phyloP scores from a whole-genome alignment of 2,888 invertebrate genomes.

The Eustalomyia histrio region DNA sequence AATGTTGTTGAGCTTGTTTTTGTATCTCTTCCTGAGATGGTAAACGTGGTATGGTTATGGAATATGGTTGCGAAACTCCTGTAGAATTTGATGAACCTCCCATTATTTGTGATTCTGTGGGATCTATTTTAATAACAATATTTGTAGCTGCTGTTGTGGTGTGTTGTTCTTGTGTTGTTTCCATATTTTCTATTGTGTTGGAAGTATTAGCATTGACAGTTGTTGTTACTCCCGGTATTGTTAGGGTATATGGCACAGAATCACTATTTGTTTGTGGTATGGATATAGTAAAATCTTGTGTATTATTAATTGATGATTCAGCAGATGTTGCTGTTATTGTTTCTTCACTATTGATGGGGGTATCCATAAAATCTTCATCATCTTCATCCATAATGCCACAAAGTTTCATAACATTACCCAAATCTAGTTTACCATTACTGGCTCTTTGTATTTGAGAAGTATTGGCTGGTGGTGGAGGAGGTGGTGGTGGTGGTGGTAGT shows the following conservation, averaged over 20 bases:
- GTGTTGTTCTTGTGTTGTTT: conserved; percentile 65
- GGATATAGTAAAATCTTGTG: conserved; percentile 78
- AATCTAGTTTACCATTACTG: conserved; percentile 82
- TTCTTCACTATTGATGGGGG: conserved; percentile 48
- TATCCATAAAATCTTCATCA: conserved; percentile 81
- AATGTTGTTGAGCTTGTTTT: conserved; percentile 75
- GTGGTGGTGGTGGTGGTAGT: conserved; percentile 52
- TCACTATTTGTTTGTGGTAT: conserved; percentile 78
- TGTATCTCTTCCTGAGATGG: conserved; percentile 78
- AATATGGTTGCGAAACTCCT: conserved; percentile 74
- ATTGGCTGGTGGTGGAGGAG: conserved; percentile 69
- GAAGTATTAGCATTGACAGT: background rate
- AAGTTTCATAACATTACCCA: conserved; percentile 87
- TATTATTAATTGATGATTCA: conserved; percentile 56
- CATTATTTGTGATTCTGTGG: conserved; percentile 46
- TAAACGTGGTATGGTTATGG: conserved; percentile 79
- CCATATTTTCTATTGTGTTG: conserved; percentile 36
- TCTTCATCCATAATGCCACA: conserved; percentile 86
- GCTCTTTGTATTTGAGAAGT: conserved; percentile 73
- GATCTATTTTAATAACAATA: conserved; percentile 79
- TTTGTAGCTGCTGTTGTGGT: conserved; percentile 75
- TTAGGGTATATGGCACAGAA: conserved; percentile 78
- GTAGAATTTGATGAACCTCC: background rate
- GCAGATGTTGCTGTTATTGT: conserved; percentile 36
- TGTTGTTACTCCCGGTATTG: conserved; percentile 76